phyloP scores from a whole-genome alignment of 30 jellyfish, hydroid and myxozoan genomes.

The Hydractinia echinata region DNA sequence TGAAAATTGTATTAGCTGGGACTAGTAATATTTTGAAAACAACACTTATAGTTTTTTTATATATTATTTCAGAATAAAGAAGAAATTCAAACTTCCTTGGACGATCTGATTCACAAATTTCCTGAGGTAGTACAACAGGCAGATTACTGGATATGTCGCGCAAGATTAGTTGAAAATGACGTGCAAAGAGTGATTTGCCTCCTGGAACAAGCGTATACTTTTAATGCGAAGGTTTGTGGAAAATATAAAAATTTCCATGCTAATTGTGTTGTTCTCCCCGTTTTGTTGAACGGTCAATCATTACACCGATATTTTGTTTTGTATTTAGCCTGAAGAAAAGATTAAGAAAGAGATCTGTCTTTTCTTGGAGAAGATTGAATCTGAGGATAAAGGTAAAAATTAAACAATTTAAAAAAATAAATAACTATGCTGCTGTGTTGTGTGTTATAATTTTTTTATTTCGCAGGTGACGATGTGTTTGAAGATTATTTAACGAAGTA shows the following conservation, averaged over 20 bases:
- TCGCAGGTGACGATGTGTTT: neutral
- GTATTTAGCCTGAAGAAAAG: constrained; percentile 49
- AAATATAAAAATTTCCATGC: too few species aligned
- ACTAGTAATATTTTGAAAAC: too few species aligned
- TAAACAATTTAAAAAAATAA: neutral
- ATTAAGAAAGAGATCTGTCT: constrained; percentile 63
- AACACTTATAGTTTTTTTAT: too few species aligned
- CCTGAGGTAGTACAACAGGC: constrained; percentile 63
- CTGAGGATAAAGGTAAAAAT: constrained; percentile 16
- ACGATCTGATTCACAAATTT: constrained; percentile 41
- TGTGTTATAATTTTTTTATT: neutral
- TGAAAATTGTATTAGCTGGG: too few species aligned
- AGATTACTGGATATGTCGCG: constrained; percentile 56
- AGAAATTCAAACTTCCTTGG: constrained; percentile 44
- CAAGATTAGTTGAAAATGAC: constrained; percentile 47
- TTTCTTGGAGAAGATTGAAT: constrained; percentile 46
- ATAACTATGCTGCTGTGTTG: neutral
- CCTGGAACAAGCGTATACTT: constrained; percentile 67
- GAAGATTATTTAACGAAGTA: neutral
- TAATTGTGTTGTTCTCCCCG: too few species aligned
- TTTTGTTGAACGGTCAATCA: neutral
- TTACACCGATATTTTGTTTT: neutral
- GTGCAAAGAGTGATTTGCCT: constrained; percentile 63
- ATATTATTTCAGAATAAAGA: constrained; percentile 30
- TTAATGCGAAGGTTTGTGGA: constrained; percentile 60